Base-by-base conservation (phyloP, 2,113 vertebrate species). In the Panurus biarmicus region DNA sequence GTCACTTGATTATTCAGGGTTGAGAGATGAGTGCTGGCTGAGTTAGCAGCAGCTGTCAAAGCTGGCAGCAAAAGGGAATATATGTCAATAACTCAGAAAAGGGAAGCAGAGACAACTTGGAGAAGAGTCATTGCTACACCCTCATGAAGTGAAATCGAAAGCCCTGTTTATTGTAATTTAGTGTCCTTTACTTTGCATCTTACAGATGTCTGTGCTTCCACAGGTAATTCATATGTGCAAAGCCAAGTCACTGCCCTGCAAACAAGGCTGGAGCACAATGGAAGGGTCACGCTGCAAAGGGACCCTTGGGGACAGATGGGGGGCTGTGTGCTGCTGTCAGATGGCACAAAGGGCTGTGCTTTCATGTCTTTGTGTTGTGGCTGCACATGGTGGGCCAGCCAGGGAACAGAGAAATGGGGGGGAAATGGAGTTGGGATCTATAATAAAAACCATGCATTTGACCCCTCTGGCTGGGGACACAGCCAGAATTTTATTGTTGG, bases 21-120 rank as follows among this genome's bases (percentile, higher is more conserved):
- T 75, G 78, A 87, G 90, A 79, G 87, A 93, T 14, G 51, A 70
- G 87, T 1, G 4, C 56, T 95, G 95, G 74, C 90, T 90, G 87
- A 87, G 67, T 53, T 69, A 91, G 67, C 85, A 93, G 81, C 90
- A 87, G 74, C 82, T 47, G 0, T 85, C 13, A 10, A 73, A 91
- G 62, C 66, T 87, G 93, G 62, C 87, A 95, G 87, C 31, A 50
- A 76, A 87, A 87, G 24, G 54, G 38, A 90, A 50, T 82, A 33
- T 20, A 17, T 88, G 90, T 66, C 85, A 93, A 58, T 94, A 92
- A 89, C 53, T 94, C 50, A 73, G 84, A 29, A 81, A 81, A 84
- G 42, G 38, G 78, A 89, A 93, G 53, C 66, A 91, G 60, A 53
- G 29, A 85, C 2, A 4, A 85, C 51, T 58, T 58, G 78, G 64